These are phyloP conservation scores for Poecile atricapillus DNA, from an alignment of 2,113 vertebrate species.

Conservation along the genomic window DNA sequence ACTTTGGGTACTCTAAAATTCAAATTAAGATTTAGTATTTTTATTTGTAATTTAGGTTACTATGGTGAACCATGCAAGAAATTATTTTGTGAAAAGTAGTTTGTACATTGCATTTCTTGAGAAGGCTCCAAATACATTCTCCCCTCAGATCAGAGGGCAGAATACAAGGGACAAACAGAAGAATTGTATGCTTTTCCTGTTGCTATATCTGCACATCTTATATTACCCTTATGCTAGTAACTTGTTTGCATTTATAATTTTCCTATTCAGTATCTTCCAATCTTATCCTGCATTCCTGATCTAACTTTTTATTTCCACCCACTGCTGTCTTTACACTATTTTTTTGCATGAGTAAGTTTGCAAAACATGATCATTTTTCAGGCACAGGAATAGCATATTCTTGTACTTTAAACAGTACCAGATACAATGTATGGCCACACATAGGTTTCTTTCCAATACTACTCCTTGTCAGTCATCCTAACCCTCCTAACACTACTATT, in stretches of 20 bases:
- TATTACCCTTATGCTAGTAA: not conserved
- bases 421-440: not conserved
- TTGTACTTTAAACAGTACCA: not conserved
- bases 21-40: not conserved
- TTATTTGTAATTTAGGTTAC: not conserved
- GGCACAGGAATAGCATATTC: not conserved
- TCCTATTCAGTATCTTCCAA: not conserved
- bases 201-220: not conserved
- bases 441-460: not conserved
- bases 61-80: not conserved
- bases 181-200: not conserved
- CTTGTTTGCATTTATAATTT: not conserved
- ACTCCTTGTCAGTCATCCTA: not conserved
- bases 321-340: not conserved
- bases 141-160: not conserved
- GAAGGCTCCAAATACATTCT: not conserved
- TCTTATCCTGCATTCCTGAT: not conserved
- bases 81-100: not conserved
- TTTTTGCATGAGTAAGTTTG: not conserved
- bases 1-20: not conserved
- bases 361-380: not conserved
- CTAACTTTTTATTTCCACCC: not conserved
- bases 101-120: not conserved
- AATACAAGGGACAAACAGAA: not conserved
- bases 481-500: not conserved